These are phyloP conservation scores for Zaprionus camerounensis DNA, from an alignment of 1,140 invertebrate species.

Conservation along the genomic window DNA sequence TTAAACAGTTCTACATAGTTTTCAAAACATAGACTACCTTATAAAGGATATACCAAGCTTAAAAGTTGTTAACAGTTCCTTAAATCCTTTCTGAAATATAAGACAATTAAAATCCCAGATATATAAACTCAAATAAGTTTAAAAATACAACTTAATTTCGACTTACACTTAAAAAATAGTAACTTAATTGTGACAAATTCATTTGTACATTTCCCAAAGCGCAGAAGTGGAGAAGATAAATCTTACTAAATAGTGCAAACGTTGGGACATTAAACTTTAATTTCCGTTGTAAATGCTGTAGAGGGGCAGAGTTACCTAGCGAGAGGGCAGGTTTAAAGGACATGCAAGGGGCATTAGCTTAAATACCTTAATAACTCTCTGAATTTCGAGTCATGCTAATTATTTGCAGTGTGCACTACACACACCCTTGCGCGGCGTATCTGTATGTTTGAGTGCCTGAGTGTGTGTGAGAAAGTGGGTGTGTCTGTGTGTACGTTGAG, in stretches of 20 bases:
- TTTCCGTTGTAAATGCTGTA: conserved; percentile 47
- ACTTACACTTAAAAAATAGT: conserved; percentile 1
- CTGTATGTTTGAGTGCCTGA: not conserved
- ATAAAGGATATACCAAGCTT: too few relatives aligned
- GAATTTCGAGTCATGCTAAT: conserved; percentile 70
- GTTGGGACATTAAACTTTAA: conserved; percentile 66
- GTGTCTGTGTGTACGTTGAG: conserved; percentile 8
- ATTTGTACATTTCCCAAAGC: conserved; percentile 10
- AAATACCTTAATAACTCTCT: conserved; percentile 79
- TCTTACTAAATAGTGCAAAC: conserved; percentile 39
- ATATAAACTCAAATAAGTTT: not conserved
- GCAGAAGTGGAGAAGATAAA: conserved; percentile 41
- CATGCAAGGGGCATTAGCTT: conserved; percentile 59
- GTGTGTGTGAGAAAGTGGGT: not conserved
- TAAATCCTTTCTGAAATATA: too few relatives aligned
- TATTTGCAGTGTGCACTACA: conserved; percentile 65
- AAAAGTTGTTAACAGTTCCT: not conserved
- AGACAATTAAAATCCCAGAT: too few relatives aligned
- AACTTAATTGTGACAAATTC: conserved; percentile 48
- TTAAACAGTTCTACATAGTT: not conserved
- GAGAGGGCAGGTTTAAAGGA: not conserved
- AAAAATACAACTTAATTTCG: conserved; percentile 7
- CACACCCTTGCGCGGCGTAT: not conserved
- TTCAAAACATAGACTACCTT: not conserved
- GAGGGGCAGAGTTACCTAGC: not conserved